phyloP scores from a whole-genome alignment of 2,113 vertebrate species.

The Kryptolebias marmoratus region DNA sequence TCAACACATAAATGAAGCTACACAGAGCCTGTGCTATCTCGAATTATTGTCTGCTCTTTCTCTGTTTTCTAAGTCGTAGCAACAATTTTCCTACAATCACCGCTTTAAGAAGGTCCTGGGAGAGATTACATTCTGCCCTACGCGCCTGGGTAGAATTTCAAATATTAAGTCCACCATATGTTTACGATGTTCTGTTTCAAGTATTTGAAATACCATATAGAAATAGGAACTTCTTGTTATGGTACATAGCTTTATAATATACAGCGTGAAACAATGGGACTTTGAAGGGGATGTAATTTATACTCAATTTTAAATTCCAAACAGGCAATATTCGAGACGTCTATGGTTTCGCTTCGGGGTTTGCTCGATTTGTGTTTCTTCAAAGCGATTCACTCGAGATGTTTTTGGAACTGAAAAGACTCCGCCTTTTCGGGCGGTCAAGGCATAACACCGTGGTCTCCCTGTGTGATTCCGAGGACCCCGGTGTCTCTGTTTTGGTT shows the following conservation, averaged over 20 bases:
- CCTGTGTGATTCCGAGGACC: neutral
- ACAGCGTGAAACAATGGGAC: rapidly evolving
- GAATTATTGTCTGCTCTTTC: conserved; percentile 63
- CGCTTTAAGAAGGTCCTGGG: conserved; percentile 82
- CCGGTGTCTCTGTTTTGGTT: too few relatives aligned
- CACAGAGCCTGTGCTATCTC: conserved; percentile 59
- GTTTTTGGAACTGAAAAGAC: rapidly evolving
- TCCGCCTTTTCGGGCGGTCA: conserved; percentile 32
- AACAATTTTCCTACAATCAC: conserved; percentile 79
- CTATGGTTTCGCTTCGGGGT: conserved; percentile 13
- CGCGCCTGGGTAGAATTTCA: conserved; percentile 70
- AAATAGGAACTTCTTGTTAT: neutral
- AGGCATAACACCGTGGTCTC: neutral
- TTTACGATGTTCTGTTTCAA: neutral
- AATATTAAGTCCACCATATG: neutral
- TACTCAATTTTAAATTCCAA: neutral
- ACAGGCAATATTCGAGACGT: conserved; percentile 48
- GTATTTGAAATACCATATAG: neutral
- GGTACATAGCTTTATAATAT: neutral
- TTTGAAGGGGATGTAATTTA: neutral
- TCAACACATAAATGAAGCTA: conserved; percentile 43
- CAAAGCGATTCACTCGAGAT: neutral
- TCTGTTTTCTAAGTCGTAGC: conserved; percentile 80
- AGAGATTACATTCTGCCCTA: conserved; percentile 72
- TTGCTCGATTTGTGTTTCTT: conserved; percentile 37